phyloP scores from a whole-genome alignment of 2,888 invertebrate species.

The Petrolisthes cinctipes region DNA sequence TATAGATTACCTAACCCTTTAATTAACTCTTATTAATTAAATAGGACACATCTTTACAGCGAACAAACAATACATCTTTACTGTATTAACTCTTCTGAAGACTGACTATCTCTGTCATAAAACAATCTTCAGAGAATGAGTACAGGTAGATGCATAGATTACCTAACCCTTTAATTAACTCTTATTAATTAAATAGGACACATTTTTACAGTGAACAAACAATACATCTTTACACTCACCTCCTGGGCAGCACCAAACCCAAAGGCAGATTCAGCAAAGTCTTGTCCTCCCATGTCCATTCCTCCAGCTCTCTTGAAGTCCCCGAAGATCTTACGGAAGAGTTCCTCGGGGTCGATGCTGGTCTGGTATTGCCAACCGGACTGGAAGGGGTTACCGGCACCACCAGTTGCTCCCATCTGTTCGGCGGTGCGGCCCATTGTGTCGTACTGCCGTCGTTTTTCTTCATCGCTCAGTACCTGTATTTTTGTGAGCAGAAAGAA shows the following conservation, averaged over 20 bases:
- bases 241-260: slow-evolving; percentile 94
- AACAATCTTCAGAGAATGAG: no score
- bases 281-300: slow-evolving; percentile 76
- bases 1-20: no score
- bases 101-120: no score
- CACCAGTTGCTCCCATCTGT: slow-evolving; percentile 81
- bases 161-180: no score
- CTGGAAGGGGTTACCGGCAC: slow-evolving; percentile 67
- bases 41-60: no score
- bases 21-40: no score
- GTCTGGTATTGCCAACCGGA: slow-evolving; percentile 85
- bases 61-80: no score
- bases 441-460: slow-evolving; percentile 92
- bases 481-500: neutral
- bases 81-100: no score
- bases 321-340: slow-evolving; percentile 93
- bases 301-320: slow-evolving; percentile 75
- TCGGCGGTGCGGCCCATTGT: slow-evolving; percentile 87
- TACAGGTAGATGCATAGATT: no score
- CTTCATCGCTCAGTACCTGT: slow-evolving; percentile 90
- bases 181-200: no score
- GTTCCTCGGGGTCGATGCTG: slow-evolving; percentile 93
- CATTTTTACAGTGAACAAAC: no score
- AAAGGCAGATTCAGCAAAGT: slow-evolving; percentile 89
- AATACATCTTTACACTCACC: slow-evolving; percentile 72